These are phyloP conservation scores for Poecilobothrus nobilitatus DNA, from an alignment of 2,888 invertebrate species.

Conservation along the genomic window DNA sequence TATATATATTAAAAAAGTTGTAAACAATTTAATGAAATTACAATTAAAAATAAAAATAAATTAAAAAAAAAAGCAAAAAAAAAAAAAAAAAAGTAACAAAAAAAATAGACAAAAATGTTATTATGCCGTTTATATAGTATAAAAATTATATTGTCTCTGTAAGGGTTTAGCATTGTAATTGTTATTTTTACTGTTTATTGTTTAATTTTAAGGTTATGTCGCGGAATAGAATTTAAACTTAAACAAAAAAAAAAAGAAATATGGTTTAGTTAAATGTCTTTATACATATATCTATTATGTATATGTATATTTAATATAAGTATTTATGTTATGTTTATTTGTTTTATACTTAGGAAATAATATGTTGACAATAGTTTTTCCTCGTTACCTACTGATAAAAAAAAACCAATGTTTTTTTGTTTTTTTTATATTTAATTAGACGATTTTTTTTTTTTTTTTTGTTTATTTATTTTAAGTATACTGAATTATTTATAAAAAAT, in stretches of 20 bases:
- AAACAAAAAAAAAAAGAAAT: too few relatives aligned
- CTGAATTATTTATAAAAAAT: too few relatives aligned
- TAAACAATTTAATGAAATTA: conserved; percentile 6
- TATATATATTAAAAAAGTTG: not conserved
- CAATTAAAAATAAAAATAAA: not conserved
- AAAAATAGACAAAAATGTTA: too few relatives aligned
- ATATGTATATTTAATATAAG: not conserved
- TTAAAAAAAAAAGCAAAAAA: too few relatives aligned
- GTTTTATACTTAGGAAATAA: not conserved
- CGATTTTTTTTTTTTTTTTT: too few relatives aligned
- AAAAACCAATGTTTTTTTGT: not conserved
- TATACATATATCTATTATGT: not conserved
- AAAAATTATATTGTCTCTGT: not conserved
- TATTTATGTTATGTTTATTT: not conserved
- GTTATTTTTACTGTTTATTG: not conserved
- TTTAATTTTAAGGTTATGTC: not conserved
- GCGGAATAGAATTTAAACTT: not conserved
- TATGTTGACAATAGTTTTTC: conserved; percentile 4
- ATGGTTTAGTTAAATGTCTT: not conserved
- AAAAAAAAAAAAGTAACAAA: too few relatives aligned
- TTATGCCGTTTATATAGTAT: not conserved
- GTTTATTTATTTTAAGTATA: too few relatives aligned
- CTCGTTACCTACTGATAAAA: not conserved
- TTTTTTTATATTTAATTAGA: not conserved
- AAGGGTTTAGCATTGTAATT: not conserved